Conservation (phyloP, 2,888 invertebrate genomes). For the Limnephilus lunatus region DNA sequence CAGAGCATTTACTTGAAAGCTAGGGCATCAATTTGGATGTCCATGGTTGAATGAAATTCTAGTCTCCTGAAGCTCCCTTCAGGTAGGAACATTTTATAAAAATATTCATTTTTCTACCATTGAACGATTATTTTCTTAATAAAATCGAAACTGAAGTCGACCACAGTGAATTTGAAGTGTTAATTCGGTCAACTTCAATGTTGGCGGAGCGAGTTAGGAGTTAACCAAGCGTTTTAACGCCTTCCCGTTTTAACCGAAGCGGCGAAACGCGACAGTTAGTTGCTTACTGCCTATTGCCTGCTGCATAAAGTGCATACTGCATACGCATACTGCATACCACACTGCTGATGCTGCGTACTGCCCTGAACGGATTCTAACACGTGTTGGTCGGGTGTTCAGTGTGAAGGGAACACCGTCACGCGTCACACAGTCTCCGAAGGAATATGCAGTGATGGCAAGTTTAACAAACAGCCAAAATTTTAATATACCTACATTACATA, state of each 20-base stretch:
- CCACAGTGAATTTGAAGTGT: conserved; percentile 24
- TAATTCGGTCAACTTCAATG: conserved; percentile 30
- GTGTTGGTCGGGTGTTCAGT: background rate
- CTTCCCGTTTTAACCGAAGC: conserved; percentile 44
- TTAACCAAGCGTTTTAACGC: conserved; percentile 43
- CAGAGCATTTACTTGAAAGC: too few relatives aligned
- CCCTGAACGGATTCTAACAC: background rate
- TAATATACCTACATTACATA: too few relatives aligned
- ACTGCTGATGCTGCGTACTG: background rate
- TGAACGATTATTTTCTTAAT: too few relatives aligned
- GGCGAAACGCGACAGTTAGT: conserved; percentile 15
- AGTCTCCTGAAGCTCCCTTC: too few relatives aligned
- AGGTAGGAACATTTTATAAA: too few relatives aligned
- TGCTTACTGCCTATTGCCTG: background rate
- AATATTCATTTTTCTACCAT: too few relatives aligned
- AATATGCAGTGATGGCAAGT: background rate
- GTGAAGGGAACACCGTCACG: background rate
- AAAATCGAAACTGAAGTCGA: background rate
- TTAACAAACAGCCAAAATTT: background rate
- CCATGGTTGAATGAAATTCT: too few relatives aligned
- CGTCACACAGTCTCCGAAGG: background rate
- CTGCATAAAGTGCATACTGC: background rate
- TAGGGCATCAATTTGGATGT: too few relatives aligned
- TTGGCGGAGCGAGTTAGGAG: conserved; percentile 24
- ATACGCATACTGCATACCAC: too few relatives aligned